A percentile compares a stretch with the other conserved stretches of the same genome.
Evolutionary conservation across 2,797 vertebrate genomes (phyloP).

Genomic region (Enteromius paludinosus): DNA sequence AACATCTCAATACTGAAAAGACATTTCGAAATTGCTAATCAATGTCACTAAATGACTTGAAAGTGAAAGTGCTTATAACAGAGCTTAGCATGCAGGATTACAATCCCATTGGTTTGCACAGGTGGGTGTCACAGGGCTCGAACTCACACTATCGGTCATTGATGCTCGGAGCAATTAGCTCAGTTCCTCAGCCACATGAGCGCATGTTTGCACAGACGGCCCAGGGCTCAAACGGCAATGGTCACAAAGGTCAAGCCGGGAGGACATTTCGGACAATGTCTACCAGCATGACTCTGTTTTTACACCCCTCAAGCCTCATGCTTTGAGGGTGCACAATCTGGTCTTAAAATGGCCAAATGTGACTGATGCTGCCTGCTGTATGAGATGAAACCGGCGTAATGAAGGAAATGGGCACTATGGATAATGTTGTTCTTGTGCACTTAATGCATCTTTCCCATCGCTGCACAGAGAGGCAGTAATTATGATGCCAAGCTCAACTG

Average conservation of each 20-base stretch:
- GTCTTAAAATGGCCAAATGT: background rate
- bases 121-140: conserved; percentile 19
- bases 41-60: conserved; percentile 20
- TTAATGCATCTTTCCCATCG: conserved; percentile 19
- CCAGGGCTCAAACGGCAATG: conserved; percentile 3
- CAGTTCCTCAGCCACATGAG: conserved; percentile 8
- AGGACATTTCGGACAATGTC: conserved; percentile 23
- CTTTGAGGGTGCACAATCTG: background rate
- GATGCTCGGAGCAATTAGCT: conserved; percentile 27
- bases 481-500: conserved; percentile 50
- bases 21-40: background rate
- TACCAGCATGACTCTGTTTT: background rate
- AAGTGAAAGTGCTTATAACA: conserved; percentile 4
- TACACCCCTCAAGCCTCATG: background rate
- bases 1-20: background rate
- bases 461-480: conserved; percentile 53
- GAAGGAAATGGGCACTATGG: conserved; percentile 11
- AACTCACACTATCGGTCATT: conserved; percentile 22
- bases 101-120: conserved; percentile 16
- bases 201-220: conserved; percentile 28
- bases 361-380: background rate
- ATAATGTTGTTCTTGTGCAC: conserved; percentile 23
- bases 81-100: conserved; percentile 23
- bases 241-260: conserved; percentile 3
- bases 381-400: background rate